Base-by-base conservation (phyloP, 2,113 vertebrate species). In the Triplophysa tibetana region DNA sequence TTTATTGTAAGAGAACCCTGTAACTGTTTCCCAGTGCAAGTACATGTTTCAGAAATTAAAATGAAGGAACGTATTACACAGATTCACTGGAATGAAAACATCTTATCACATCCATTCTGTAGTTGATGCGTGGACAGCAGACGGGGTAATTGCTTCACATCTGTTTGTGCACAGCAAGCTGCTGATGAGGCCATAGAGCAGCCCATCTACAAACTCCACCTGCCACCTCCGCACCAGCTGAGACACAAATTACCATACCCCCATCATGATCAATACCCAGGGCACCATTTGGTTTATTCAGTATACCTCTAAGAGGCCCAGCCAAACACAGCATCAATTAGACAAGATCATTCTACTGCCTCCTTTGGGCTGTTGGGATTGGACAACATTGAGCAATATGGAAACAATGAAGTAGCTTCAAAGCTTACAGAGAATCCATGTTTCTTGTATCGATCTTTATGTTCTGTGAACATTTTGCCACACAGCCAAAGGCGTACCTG, bases 221-320 rank as follows among this genome's bases (percentile, higher is more conserved):
- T 94, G 92, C 91, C 88, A 76, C 88, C 86, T 85, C n/a, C 8
- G 19, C 77, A 80, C 85, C 92, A 93, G 91, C 91, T 93, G 91
- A 92, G 90, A 61, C 88, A 84, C 84, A 24, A 72, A 88, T 90
- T 88, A 90, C 83, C 89, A 90, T 82, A 75, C 66, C 79, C 80
- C 83, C 68, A 43, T 84, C 68, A 86, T 87, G 87, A 91, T 92
- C 91, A 90, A 91, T 89, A 89, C 87, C 88, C 88, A 72, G 73
- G 77, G 80, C 86, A 82, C 68, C 84, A 81, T 83, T 87, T 75
- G 81, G 87, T 82, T 84, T 65, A 81, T 82, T 84, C 82, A 84
- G 60, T 78, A 65, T 77, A 87, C 83, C 85, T 86, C 80, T 0
- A 75, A 75, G 84, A 70, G 80, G n/a, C 80, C 3, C 14, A 43